A percentile compares a stretch with the other conserved stretches of the same genome.
These are phyloP conservation scores for Threskiornis aethiopicus DNA, from an alignment of 2,797 vertebrate species.

Conservation along the genomic window DNA sequence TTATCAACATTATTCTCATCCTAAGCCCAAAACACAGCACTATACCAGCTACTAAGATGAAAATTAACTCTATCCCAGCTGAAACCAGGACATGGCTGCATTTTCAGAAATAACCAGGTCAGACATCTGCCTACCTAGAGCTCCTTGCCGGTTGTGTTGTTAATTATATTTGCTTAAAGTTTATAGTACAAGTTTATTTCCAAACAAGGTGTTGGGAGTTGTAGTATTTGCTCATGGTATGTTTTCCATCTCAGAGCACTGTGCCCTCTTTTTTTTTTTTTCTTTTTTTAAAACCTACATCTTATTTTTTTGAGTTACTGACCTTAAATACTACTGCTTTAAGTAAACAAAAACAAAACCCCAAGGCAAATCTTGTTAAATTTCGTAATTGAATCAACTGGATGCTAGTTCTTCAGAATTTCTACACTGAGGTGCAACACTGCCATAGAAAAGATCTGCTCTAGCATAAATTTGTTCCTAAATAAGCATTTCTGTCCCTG, in stretches of 20 bases:
- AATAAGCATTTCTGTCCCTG: neutral
- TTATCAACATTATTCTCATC: too few relatives aligned
- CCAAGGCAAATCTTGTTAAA: neutral
- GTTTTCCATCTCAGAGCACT: neutral
- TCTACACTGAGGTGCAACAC: neutral
- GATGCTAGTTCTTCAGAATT: neutral
- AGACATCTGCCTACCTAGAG: neutral
- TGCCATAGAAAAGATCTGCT: neutral
- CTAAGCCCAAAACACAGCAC: too few relatives aligned
- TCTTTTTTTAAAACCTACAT: too few relatives aligned
- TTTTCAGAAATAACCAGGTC: neutral
- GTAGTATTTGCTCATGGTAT: neutral
- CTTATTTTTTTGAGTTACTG: neutral
- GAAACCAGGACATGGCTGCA: neutral
- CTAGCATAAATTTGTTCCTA: neutral
- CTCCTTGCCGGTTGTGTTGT: neutral
- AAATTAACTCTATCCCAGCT: too few relatives aligned
- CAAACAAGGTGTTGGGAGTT: neutral
- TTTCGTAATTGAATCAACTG: neutral
- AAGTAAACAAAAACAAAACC: neutral
- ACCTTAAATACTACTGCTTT: neutral
- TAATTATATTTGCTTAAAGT: neutral
- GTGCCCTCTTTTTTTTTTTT: neutral
- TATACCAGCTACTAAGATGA: too few relatives aligned
- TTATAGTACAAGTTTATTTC: neutral